Evolutionary conservation across 2,888 invertebrate species (phyloP), one percentile per base, ranked within the genome.

Genomic region (Augiades crinisus): DNA sequence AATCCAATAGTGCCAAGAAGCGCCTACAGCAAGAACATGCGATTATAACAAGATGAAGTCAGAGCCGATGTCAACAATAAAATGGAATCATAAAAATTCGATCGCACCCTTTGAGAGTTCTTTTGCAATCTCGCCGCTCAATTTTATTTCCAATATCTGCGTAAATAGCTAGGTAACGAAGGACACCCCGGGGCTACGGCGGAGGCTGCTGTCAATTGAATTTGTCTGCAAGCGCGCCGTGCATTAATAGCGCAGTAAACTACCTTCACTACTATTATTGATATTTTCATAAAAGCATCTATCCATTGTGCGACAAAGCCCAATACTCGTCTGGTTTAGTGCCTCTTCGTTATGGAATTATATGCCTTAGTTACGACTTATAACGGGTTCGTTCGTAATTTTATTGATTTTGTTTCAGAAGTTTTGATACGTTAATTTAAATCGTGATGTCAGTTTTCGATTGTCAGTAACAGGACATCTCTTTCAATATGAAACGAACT

Each of bases 151-250:
- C 72, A 78, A 81, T 81, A 78, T 64, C 66, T 71, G 74, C 76
- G 78, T 82, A 82, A 85, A 83, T 83, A 81, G 81, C 78, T 80
- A 77, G 79, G 75, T 78, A 81, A 75, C 76, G 82, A 75, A 75
- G 72, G 78, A 75, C 79, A 73, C 82, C 83, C 82, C 67, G 80
- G 78, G 76, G 82, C 80, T 78, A 58, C 67, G 68, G 63, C 68
- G 80, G 81, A 78, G 79, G 81, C 80, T 82, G 68, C 72, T 78
- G 81, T 78, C 85, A 87, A 88, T 88, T 88, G 85, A 88, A 85
- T 89, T 89, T 86, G 88, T 89, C 88, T 86, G 84, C 86, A 76
- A 83, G 81, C 84, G 80, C 80, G 72, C 72, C 75, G 70, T 70
- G 72, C 74, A 79, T 84, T 86, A 86, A 87, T 81, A 79, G 81